phyloP scores from a whole-genome alignment of 2,113 vertebrate species.

The Puntigrus tetrazona region DNA sequence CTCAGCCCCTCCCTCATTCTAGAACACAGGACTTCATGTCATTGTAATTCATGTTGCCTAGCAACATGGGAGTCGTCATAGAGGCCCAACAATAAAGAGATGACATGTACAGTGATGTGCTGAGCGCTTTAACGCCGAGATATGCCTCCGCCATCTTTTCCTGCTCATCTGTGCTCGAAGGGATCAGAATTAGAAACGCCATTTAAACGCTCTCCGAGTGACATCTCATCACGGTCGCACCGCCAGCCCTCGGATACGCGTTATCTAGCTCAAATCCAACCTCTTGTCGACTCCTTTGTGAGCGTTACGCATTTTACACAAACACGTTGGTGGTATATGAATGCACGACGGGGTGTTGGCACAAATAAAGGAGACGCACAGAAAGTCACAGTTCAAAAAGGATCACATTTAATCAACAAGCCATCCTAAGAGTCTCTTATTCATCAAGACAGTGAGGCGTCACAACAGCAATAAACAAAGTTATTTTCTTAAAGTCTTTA shows the following conservation, averaged over 20 bases:
- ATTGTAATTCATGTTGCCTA: constrained; percentile 64
- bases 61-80: constrained; percentile 60
- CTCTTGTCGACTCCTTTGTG: not conserved
- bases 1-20: constrained; percentile 51
- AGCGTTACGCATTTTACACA: not conserved
- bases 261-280: not conserved
- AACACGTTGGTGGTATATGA: not conserved
- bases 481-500: constrained; percentile 51
- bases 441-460: constrained; percentile 60
- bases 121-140: constrained; percentile 42
- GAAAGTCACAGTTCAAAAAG: constrained; percentile 12
- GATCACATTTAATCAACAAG: constrained; percentile 37
- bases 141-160: constrained; percentile 53
- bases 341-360: not conserved
- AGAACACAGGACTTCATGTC: constrained; percentile 58
- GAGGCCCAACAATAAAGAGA: constrained; percentile 60
- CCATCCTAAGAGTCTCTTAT: constrained; percentile 57
- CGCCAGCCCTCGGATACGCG: not conserved
- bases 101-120: constrained; percentile 60
- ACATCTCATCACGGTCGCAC: not conserved
- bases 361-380: constrained; percentile 25
- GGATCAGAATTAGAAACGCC: constrained; percentile 28
- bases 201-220: not conserved
- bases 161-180: constrained; percentile 35
- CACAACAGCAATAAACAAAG: constrained; percentile 61